Percentiles rank a stretch among this genome's conserved stretches.
phyloP scores from a whole-genome alignment of 2,888 invertebrate genomes.

The Ligdia adustata region DNA sequence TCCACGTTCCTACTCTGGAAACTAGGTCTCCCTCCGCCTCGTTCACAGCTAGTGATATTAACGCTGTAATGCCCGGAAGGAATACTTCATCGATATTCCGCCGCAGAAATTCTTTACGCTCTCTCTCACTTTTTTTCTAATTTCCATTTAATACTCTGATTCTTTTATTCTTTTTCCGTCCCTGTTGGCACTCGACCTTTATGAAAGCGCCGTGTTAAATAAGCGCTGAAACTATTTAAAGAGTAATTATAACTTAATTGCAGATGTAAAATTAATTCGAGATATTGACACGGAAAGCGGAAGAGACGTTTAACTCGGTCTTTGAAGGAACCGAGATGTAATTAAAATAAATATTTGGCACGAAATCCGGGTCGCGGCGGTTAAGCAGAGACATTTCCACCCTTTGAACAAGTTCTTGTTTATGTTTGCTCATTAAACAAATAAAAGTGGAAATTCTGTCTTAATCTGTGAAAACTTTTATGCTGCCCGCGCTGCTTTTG shows the following conservation, averaged over 20 bases:
- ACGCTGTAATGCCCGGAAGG: slow-evolving; percentile 54
- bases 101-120: slow-evolving; percentile 40
- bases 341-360: slow-evolving; percentile 83
- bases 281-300: slow-evolving; percentile 60
- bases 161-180: slow-evolving; percentile 26
- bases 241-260: slow-evolving; percentile 36
- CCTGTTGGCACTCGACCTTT: slow-evolving; percentile 9
- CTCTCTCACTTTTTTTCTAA: slow-evolving; percentile 37
- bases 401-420: slow-evolving; percentile 82
- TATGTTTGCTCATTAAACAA: slow-evolving; percentile 80
- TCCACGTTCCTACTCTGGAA: slow-evolving; percentile 45
- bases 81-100: slow-evolving; percentile 50
- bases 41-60: slow-evolving; percentile 61
- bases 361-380: slow-evolving; percentile 77
- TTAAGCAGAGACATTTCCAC: slow-evolving; percentile 78
- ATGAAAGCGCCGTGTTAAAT: slow-evolving; percentile 20
- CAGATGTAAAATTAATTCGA: slow-evolving; percentile 50
- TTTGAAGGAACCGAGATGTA: slow-evolving; percentile 73
- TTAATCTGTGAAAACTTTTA: slow-evolving; percentile 65
- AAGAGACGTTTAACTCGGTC: slow-evolving; percentile 66
- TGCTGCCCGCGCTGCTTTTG: slow-evolving; percentile 47
- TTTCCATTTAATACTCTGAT: slow-evolving; percentile 38
- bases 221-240: slow-evolving; percentile 30
- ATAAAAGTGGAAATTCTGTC: slow-evolving; percentile 73
- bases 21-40: slow-evolving; percentile 56